Evolutionary conservation across 2,113 vertebrate genomes (phyloP).

Genomic region (Pygoscelis adeliae): DNA sequence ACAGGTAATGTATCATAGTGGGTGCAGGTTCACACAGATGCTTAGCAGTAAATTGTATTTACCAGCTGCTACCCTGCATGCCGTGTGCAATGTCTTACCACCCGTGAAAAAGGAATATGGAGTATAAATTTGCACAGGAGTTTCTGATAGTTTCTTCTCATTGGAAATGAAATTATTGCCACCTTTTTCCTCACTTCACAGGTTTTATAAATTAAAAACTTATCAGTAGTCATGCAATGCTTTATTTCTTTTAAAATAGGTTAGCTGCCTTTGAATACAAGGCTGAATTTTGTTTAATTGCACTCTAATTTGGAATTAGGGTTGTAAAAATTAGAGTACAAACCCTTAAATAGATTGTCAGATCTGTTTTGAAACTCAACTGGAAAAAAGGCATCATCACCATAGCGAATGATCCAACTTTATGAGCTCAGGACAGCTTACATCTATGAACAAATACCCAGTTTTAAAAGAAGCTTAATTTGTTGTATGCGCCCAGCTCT

Average conservation of each 20-base stretch:
- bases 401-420: slow-evolving; percentile 30
- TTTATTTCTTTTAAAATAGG: not conserved
- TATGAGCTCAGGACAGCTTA: slow-evolving; percentile 16
- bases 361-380: slow-evolving; percentile 5
- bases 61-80: not conserved
- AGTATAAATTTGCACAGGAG: not conserved
- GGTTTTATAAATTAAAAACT: not conserved
- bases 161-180: not conserved
- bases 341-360: not conserved
- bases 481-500: not conserved
- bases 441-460: not conserved
- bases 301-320: not conserved
- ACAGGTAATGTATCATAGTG: not conserved
- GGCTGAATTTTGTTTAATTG: not conserved
- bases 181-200: not conserved
- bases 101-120: not conserved
- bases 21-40: not conserved
- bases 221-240: not conserved
- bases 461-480: not conserved
- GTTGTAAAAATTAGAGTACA: not conserved
- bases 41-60: not conserved
- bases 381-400: slow-evolving; percentile 44
- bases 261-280: not conserved
- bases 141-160: not conserved
- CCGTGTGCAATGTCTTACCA: not conserved